phyloP scores from a whole-genome alignment of 2,797 vertebrate species.

The Aplochiton taeniatus region DNA sequence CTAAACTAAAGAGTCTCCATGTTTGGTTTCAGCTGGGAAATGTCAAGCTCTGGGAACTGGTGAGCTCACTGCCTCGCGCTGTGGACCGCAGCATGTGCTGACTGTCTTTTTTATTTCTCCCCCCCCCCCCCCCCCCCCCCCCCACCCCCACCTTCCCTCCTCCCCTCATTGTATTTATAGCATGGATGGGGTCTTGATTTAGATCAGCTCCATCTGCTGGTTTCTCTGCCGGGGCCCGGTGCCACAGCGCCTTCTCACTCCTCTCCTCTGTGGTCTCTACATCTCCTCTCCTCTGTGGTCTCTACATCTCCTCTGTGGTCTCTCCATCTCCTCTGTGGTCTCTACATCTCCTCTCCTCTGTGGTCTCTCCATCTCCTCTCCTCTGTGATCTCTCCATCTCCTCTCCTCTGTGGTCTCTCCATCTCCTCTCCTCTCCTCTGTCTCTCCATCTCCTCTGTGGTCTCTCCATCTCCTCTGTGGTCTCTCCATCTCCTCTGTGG shows the following conservation, averaged over 20 bases:
- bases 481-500: conserved; percentile 40
- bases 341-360: conserved; percentile 35
- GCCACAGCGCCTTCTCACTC: conserved; percentile 43
- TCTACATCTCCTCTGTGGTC: conserved; percentile 4
- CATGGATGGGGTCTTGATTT: conserved; percentile 60
- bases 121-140: not conserved
- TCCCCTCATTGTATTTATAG: conserved; percentile 69
- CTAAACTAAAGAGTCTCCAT: conserved; percentile 62
- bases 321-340: no score
- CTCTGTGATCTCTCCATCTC: no score
- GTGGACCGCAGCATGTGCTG: conserved; percentile 63
- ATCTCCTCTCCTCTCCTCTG: conserved; percentile 37
- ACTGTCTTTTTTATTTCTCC: conserved; percentile 52
- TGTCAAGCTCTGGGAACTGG: conserved; percentile 57
- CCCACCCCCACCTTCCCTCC: not conserved
- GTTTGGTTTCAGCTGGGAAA: conserved; percentile 68
- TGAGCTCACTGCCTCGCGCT: conserved; percentile 9
- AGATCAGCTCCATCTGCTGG: conserved; percentile 71
- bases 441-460: conserved; percentile 34
- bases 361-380: conserved; percentile 33
- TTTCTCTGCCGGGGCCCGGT: conserved; percentile 41
- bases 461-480: conserved; percentile 71
- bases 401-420: conserved; percentile 33
- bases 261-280: conserved; percentile 33
- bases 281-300: conserved; percentile 32